Evolutionary conservation across 1,140 invertebrate genomes (phyloP).

Genomic region (Phymorhynchus buccinoides): DNA sequence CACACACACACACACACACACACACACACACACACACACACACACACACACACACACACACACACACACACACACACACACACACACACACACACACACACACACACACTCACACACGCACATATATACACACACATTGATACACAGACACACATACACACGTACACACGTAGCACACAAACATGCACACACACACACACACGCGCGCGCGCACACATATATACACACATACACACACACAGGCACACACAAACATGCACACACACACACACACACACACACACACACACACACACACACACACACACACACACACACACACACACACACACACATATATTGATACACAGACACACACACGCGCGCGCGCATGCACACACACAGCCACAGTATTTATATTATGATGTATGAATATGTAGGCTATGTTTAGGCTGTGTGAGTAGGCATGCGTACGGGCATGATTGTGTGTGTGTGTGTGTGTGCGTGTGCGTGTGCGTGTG

Average conservation of each 20-base stretch:
- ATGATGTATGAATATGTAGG: not conserved
- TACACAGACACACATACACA: too few species aligned
- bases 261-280: conserved; percentile 22
- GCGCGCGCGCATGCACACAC: not conserved
- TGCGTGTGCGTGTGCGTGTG: not conserved
- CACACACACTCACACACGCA: too few species aligned
- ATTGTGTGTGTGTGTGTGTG: not conserved
- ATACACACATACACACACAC: not conserved
- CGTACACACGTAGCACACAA: too few species aligned
- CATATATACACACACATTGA: too few species aligned
- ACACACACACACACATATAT: conserved; percentile 10
- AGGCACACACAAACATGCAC: not conserved
- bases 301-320: conserved; percentile 22
- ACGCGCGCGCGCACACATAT: too few species aligned
- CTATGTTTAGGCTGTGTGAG: not conserved
- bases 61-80: too few species aligned
- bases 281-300: conserved; percentile 3
- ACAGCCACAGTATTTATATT: not conserved
- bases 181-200: too few species aligned
- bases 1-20: too few species aligned
- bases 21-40: too few species aligned
- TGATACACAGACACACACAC: not conserved
- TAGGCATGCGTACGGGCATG: not conserved
- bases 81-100: too few species aligned
- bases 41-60: too few species aligned